Percentiles rank a stretch among this genome's conserved stretches.
Conservation (phyloP, 2,113 vertebrate genomes). For the Nettapus auritus region DNA sequence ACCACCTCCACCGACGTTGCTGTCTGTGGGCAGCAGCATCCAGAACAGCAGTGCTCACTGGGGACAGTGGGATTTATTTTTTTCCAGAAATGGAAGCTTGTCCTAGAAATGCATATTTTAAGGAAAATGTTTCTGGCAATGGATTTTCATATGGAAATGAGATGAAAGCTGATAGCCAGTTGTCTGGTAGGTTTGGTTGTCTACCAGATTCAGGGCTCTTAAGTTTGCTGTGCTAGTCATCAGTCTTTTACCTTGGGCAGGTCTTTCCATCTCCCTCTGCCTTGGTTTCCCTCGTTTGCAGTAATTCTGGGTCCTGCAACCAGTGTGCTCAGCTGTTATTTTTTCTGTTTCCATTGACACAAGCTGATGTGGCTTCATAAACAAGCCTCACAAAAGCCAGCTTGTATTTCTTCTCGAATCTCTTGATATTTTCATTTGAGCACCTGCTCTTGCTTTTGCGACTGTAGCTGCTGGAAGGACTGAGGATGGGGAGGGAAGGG, state of each 20-base stretch:
- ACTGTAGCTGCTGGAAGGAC: too few species aligned
- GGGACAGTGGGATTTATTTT: background rate
- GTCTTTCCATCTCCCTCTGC: background rate
- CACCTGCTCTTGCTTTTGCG: too few species aligned
- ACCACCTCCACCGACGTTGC: background rate
- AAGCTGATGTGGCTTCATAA: too few species aligned
- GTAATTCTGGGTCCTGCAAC: too few species aligned
- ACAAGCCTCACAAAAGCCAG: too few species aligned
- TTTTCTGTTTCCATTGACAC: too few species aligned
- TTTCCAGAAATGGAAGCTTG: background rate
- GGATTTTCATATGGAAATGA: background rate
- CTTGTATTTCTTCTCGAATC: too few species aligned
- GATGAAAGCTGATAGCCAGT: background rate
- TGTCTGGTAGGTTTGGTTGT: background rate
- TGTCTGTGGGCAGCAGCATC: background rate
- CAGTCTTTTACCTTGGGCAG: background rate
- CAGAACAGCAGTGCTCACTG: background rate
- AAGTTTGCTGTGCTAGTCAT: background rate
- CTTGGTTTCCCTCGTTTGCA: background rate
- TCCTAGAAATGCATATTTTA: background rate
- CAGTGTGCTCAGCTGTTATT: too few species aligned
- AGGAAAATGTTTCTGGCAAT: background rate
- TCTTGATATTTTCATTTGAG: too few species aligned
- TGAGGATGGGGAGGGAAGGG: too few species aligned
- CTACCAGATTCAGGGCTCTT: background rate